Evolutionary conservation across 2,888 invertebrate genomes (phyloP).

Genomic region (Drosophila diplacantha): DNA sequence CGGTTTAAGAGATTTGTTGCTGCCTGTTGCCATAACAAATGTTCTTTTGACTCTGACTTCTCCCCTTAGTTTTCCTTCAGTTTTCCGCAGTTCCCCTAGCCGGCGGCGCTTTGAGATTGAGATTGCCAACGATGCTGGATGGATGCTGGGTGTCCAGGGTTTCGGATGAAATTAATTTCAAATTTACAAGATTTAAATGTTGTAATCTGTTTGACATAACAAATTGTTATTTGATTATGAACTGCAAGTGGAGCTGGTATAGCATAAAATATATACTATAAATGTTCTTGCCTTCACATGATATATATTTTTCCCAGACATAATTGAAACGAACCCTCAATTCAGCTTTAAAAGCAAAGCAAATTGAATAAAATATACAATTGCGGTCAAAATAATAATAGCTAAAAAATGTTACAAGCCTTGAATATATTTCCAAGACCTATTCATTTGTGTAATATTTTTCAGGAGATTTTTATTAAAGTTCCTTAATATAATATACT

Average conservation of each 20-base stretch:
- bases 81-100: constrained; percentile 16
- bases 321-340: constrained; percentile 6
- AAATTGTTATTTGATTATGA: constrained; percentile 42
- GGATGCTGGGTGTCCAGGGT: constrained; percentile 33
- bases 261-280: constrained; percentile 7
- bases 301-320: constrained; percentile 5
- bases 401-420: fast-evolving
- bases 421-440: not conserved
- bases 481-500: not conserved
- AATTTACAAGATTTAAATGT: constrained; percentile 48
- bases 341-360: constrained; percentile 20
- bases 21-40: constrained; percentile 54
- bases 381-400: constrained; percentile 7
- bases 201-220: constrained; percentile 38
- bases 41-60: constrained; percentile 35
- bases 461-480: not conserved
- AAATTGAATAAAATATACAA: constrained; percentile 30
- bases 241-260: constrained; percentile 23
- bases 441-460: not conserved
- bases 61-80: constrained; percentile 1
- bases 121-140: constrained; percentile 25
- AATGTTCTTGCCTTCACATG: not conserved
- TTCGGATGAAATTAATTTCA: constrained; percentile 53
- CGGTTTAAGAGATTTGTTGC: constrained; percentile 61
- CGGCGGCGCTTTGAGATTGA: constrained; percentile 39